Base-by-base conservation (phyloP, 2,797 vertebrate genomes). In the Dallia pectoralis region DNA sequence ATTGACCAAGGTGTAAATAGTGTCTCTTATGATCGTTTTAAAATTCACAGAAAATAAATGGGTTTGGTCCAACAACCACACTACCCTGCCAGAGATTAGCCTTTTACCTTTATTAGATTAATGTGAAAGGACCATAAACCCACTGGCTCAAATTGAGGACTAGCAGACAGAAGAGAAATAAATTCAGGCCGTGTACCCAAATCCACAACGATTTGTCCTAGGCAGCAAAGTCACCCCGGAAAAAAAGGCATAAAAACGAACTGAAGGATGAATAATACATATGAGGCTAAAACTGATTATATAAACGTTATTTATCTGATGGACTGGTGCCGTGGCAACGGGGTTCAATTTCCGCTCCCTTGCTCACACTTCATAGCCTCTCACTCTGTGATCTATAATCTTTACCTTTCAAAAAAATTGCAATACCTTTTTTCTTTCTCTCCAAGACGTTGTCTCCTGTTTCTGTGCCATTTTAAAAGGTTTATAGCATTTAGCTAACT, bases 271-370 rank as follows among this genome's bases (percentile, higher is more conserved):
- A 93, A 93, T 92, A 90, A 92, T 91, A 86, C 86, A 92, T 91
- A 86, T 88, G 79, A 82, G 83, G 76, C 53, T 90, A 92, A 91
- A 90, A 87, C 92, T 91, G 90, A 89, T 94, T 94, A 93, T 92
- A 87, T 84, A 82, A 83, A 89, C 81, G 83, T 91, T 92, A 93
- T 94, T 93, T 95, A 95, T 96, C 95, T 93, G 92, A 94, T 93
- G 90, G 92, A 90, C 89, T 87, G 89, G 85, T 87, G 91, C 88
- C 87, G 53, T 88, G 90, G 93, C 85, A 89, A 87, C 40, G 65
- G 89, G 85, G 92, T 94, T 95, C 92, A 94, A 93, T 95, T 95
- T 95, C 90, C 87, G 87, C 83, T 93, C 88, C 87, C 91, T 93
- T 90, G 84, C 85, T 93, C 92, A 94, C 85, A 94, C 89, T 92